Conservation (phyloP, 2,888 invertebrate genomes). For the Stegana nigrithorax region DNA sequence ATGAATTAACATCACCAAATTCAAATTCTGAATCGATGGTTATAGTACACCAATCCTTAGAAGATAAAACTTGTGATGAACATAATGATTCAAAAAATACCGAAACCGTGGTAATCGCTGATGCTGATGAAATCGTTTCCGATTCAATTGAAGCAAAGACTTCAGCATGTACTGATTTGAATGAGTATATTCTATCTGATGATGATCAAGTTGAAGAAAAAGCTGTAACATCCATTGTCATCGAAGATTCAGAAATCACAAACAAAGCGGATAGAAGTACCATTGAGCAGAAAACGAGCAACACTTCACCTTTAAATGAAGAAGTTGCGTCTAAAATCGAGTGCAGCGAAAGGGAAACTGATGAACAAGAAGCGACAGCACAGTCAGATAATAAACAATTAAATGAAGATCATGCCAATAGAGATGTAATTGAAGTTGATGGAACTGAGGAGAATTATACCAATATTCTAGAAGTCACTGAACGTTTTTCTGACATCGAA, state of each 20-base stretch:
- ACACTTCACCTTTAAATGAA: too few relatives aligned
- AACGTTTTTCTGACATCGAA: neutral
- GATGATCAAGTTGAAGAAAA: neutral
- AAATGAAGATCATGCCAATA: neutral
- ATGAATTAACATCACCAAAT: too few relatives aligned
- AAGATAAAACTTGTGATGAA: neutral
- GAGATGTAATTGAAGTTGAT: neutral
- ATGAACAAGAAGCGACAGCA: neutral
- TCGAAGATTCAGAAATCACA: too few relatives aligned
- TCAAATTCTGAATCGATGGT: too few relatives aligned
- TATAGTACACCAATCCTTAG: neutral
- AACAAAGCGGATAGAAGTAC: too few relatives aligned
- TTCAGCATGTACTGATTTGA: too few relatives aligned
- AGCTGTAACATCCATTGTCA: too few relatives aligned
- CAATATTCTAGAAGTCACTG: neutral
- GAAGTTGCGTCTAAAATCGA: too few relatives aligned
- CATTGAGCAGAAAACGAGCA: too few relatives aligned
- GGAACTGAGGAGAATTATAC: too few relatives aligned
- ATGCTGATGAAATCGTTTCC: neutral
- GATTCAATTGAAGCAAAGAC: too few relatives aligned
- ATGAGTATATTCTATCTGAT: neutral
- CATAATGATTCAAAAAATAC: neutral
- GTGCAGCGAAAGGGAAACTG: neutral
- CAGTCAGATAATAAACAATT: neutral
- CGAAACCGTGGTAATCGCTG: neutral